A percentile compares a stretch with the other conserved stretches of the same genome.
Evolutionary conservation across 92 coral and sea anemone genomes (phyloP).

Genomic region (Epizoanthus fatuus): DNA sequence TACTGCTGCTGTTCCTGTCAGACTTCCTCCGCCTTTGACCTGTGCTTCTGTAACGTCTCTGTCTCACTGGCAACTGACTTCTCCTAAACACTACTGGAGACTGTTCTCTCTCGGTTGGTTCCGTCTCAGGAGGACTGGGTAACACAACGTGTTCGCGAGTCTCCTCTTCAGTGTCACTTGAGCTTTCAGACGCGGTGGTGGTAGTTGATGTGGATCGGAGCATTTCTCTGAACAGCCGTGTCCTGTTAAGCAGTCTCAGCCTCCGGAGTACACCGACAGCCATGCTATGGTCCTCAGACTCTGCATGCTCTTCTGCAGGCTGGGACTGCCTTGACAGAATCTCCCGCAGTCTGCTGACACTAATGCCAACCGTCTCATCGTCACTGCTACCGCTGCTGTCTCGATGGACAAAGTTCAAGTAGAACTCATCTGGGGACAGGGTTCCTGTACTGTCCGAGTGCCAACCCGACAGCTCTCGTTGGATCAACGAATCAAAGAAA

Average conservation of each 20-base stretch:
- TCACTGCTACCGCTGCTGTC: constrained; percentile 81
- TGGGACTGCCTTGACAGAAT: constrained; percentile 42
- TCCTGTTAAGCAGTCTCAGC: constrained; percentile 52
- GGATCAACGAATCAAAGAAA: constrained; percentile 92
- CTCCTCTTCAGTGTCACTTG: constrained; percentile 34
- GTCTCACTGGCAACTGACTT: constrained; percentile 2
- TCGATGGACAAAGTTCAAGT: constrained; percentile 63
- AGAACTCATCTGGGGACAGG: constrained; percentile 79
- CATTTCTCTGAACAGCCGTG: constrained; percentile 64
- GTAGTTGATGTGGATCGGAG: constrained; percentile 11
- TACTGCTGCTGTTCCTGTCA: background rate
- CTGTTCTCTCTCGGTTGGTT: constrained; percentile 14
- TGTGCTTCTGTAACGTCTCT: constrained; percentile 12
- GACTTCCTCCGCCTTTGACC: background rate
- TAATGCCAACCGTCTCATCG: constrained; percentile 70
- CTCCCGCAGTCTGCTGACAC: constrained; percentile 48
- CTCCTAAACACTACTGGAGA: constrained; percentile 17
- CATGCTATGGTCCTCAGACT: background rate
- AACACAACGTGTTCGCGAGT: constrained; percentile 2
- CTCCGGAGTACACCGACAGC: constrained; percentile 46
- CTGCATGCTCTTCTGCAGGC: constrained; percentile 25
- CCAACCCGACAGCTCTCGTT: constrained; percentile 75
- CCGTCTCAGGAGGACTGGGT: constrained; percentile 32
- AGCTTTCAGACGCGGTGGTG: constrained; percentile 15
- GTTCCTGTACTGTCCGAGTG: constrained; percentile 80